Conservation (phyloP, 2,888 invertebrate genomes). For the Synanthedon formicaeformis region DNA sequence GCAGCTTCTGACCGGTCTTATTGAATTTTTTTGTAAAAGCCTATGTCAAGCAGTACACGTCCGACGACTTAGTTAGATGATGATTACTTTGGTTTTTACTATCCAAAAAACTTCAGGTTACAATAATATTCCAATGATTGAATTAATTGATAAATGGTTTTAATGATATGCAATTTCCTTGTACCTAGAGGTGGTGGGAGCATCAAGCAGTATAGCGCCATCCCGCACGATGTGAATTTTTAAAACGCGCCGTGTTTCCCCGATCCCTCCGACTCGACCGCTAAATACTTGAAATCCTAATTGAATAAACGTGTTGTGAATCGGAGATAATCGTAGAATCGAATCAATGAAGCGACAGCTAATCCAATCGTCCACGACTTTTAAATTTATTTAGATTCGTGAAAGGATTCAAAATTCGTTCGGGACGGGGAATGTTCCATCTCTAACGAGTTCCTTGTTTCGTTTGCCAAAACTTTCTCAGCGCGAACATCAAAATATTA, state of each 20-base stretch:
- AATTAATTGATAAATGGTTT: background rate
- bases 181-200: background rate
- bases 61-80: no score
- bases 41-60: no score
- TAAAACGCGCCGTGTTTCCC: conserved; percentile 20
- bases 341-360: conserved; percentile 20
- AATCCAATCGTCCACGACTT: conserved; percentile 24
- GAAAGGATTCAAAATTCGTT: conserved; percentile 24
- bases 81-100: no score
- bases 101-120: no score
- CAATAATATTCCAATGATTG: no score
- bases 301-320: conserved; percentile 52
- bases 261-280: conserved; percentile 17
- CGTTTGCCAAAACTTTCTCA: conserved; percentile 11
- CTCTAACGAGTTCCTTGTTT: conserved; percentile 27
- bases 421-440: conserved; percentile 10
- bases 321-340: conserved; percentile 31
- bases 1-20: no score
- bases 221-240: conserved; percentile 13
- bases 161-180: background rate
- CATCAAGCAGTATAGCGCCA: no score
- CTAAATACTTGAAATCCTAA: conserved; percentile 48
- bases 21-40: no score
- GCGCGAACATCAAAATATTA: conserved; percentile 24
- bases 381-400: conserved; percentile 34